Base-by-base conservation (phyloP, 1,140 invertebrate genomes). In the Lordiphosa stackelbergi region DNA sequence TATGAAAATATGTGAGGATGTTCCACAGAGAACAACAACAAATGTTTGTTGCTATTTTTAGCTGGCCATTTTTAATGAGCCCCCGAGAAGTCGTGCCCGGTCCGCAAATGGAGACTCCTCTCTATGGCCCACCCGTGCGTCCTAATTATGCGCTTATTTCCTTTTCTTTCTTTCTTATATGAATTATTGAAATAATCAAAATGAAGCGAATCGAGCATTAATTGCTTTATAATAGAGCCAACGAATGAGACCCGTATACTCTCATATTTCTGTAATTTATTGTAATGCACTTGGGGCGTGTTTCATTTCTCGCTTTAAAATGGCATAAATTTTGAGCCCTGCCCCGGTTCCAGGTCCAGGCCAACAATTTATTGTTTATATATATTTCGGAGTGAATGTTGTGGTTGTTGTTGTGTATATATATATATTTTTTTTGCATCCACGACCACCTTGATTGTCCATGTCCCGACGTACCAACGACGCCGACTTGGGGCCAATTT, bases 221-320 rank as follows among this genome's bases (percentile, higher is more conserved):
- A 83, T 83, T 83, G 78, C 77, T 83, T 84, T 77, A 84, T 83
- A 83, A 83, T 83, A 68, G 69, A 66, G 54, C 9, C 9, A 22
- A 7, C 10, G 11, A 0, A 16, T 49, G 6, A 52, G 6, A 49
- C 34, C 9, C 38, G 36, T 13, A 12, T 40, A 42, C 72, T 83
- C 72, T 83, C 77, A 81, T 81, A 81, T 81, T 83, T 83, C 77
- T 77, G 69, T 84, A 83, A 84, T 83, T 83, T 83, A 83, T 83
- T 83, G 78, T 84, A 83, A 84, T 83, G 77, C 73, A 84, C 69
- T 84, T 69, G 73, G 78, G 77, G 77, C 77, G 78, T 83, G 78
- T 83, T 83, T 84, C 73, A 83, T 83, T 83, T 83, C 77, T 84
- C 77, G 77, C 77, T 83, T 83, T 83, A 83, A 83, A 83, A 84